These are phyloP conservation scores for Tetropium fuscum DNA, from an alignment of 2,888 invertebrate species.

Conservation along the genomic window DNA sequence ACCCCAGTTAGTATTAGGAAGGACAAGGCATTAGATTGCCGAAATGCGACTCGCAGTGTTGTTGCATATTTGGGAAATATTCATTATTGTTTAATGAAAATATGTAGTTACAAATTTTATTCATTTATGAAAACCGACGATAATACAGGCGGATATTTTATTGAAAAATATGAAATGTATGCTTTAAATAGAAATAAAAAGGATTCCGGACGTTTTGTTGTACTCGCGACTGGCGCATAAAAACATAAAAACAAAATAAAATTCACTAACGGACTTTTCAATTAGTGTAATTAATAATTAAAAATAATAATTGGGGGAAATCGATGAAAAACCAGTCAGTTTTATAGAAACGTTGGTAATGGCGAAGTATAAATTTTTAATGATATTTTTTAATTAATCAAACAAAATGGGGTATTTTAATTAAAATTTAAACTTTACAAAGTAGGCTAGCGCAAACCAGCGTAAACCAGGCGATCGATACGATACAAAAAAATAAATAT, in stretches of 20 bases:
- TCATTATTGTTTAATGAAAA: too few relatives aligned
- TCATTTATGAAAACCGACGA: too few relatives aligned
- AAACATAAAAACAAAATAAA: constrained; percentile 33
- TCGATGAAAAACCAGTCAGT: constrained; percentile 41
- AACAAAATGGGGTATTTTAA: constrained; percentile 44
- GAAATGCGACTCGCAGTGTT: too few relatives aligned
- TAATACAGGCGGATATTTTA: too few relatives aligned
- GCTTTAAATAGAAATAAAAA: too few relatives aligned
- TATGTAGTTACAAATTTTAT: too few relatives aligned
- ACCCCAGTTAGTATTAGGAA: too few relatives aligned
- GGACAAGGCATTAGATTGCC: too few relatives aligned
- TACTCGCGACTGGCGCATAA: constrained; percentile 2
- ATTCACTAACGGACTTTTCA: constrained; percentile 38
- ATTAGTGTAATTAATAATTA: constrained; percentile 52
- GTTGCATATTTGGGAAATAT: too few relatives aligned
- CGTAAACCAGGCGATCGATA: constrained; percentile 11
- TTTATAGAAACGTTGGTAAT: constrained; percentile 36
- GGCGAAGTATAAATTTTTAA: constrained; percentile 43
- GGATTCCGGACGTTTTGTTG: too few relatives aligned
- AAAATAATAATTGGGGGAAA: constrained; percentile 50
- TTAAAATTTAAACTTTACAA: constrained; percentile 42
- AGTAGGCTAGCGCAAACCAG: constrained; percentile 20
- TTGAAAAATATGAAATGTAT: too few relatives aligned
- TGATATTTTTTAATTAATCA: constrained; percentile 45
- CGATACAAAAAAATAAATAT: constrained; percentile 10